Evolutionary conservation across 2,113 vertebrate species (phyloP), one percentile per base, ranked within the genome.

Genomic region (Tenebrosternarchus preto): DNA sequence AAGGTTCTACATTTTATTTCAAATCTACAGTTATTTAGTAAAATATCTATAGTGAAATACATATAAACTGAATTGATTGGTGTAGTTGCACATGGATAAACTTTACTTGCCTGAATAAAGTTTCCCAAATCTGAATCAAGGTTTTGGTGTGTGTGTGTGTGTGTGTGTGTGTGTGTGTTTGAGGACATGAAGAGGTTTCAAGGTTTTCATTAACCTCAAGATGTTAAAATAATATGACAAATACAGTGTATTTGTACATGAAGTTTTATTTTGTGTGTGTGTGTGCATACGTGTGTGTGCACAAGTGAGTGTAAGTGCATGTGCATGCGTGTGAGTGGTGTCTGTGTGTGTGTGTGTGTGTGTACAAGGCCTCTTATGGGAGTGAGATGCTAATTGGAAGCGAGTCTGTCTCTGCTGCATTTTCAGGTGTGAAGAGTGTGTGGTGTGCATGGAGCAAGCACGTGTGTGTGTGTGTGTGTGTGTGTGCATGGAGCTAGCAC

Each of bases 401-500:
- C 88, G 87, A 92, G 93, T 88, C 88, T 90, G 93, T 94, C 90
- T 91, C 90, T 91, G 86, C 90, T 93, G 92, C 92, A 92, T 91
- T 92, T 93, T 91, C 91, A 95, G 90, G 91, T 91, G 93, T 90
- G 91, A 94, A 93, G 90, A 89, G 90, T 84, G 73, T 89, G 93
- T 91, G 92, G 93, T 91, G 92, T 93, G 93, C 90, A 92, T 93
- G 92, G 90, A 94, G 91, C 92, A 94, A 93, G 94, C 92, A 89
- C 92, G 55, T 73, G 66, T 60, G 56, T 53, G 57, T 59, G 56
- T n/a, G n/a, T n/a, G 90, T 84, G 73, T 89, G 93, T 91, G 92
- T n/a, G 93, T 91, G 92, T 93, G 93, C 90, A 92, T 93, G 92
- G 90, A 94, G 91, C 92, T 94, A 93, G 94, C 92, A 89, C 92